phyloP scores from a whole-genome alignment of 2,888 invertebrate genomes.

The Cataglyphis rosenhaueri region DNA sequence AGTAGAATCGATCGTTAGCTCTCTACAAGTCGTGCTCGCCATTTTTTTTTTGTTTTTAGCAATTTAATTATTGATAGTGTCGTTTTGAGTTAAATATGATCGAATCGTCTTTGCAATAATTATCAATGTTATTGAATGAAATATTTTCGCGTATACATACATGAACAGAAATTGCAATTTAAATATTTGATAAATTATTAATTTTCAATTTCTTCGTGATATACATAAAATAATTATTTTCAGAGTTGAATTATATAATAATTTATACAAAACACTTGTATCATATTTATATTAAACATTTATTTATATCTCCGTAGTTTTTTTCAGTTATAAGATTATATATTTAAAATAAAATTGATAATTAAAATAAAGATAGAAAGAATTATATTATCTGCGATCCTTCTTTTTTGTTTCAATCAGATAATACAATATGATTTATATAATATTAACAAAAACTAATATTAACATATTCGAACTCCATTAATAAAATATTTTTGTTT shows the following conservation, averaged over 20 bases:
- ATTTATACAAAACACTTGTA: neutral
- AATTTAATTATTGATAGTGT: neutral
- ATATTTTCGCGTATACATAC: neutral
- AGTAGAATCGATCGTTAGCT: constrained; percentile 33
- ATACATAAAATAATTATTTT: neutral
- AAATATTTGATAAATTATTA: neutral
- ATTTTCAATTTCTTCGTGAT: neutral
- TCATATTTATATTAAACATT: neutral
- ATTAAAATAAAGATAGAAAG: neutral
- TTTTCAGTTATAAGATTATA: neutral
- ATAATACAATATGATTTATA: neutral
- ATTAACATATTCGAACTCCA: neutral
- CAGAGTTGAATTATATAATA: constrained; percentile 1
- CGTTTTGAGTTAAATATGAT: neutral
- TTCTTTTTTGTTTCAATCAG: neutral
- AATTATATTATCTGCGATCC: neutral
- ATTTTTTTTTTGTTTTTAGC: constrained; percentile 27
- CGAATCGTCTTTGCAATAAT: neutral
- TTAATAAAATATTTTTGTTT: neutral
- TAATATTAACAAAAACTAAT: neutral
- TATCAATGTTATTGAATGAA: neutral
- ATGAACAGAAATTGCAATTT: neutral
- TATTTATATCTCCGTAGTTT: neutral
- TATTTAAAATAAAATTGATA: constrained; percentile 4
- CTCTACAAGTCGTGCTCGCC: constrained; percentile 1